A percentile compares a stretch with the other conserved stretches of the same genome.
These are phyloP conservation scores for Nasonia vitripennis DNA, from an alignment of 1,140 invertebrate genomes.

Conservation along the genomic window DNA sequence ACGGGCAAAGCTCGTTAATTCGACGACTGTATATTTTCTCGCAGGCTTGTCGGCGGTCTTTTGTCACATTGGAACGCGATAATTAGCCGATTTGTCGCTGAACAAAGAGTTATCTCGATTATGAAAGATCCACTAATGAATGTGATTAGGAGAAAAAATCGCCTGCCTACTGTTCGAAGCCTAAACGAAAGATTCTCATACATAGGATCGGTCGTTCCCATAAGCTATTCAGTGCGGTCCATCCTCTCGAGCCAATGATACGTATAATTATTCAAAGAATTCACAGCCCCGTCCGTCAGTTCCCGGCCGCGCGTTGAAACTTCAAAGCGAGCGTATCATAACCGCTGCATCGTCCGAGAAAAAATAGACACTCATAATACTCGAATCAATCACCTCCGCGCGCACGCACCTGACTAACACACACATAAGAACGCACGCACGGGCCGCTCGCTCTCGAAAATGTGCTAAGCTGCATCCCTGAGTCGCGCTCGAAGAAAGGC, in stretches of 20 bases:
- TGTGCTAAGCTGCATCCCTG: conserved; percentile 34
- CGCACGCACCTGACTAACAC: neutral
- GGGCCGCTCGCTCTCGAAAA: neutral
- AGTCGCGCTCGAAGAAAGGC: neutral
- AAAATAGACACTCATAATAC: conserved; percentile 45
- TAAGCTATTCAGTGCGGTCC: no score
- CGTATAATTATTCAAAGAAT: conserved; percentile 34
- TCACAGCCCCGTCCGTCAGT: conserved; percentile 26
- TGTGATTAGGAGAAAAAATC: neutral
- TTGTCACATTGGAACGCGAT: conserved; percentile 55
- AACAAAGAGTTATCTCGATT: neutral
- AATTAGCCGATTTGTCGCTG: neutral
- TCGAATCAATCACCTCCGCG: conserved; percentile 42
- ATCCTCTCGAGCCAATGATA: conserved; percentile 13
- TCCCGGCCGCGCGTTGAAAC: neutral
- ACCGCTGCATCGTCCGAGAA: neutral
- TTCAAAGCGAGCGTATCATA: conserved; percentile 43
- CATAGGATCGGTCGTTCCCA: no score
- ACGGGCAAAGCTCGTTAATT: conserved; percentile 67
- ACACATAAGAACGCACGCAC: neutral
- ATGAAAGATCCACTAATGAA: neutral
- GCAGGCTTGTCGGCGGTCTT: conserved; percentile 53
- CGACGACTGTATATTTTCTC: conserved; percentile 36
- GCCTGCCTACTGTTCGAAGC: neutral
- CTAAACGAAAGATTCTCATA: no score